These are phyloP conservation scores for Setophaga petechia DNA, from an alignment of 2,113 vertebrate species.

Conservation along the genomic window DNA sequence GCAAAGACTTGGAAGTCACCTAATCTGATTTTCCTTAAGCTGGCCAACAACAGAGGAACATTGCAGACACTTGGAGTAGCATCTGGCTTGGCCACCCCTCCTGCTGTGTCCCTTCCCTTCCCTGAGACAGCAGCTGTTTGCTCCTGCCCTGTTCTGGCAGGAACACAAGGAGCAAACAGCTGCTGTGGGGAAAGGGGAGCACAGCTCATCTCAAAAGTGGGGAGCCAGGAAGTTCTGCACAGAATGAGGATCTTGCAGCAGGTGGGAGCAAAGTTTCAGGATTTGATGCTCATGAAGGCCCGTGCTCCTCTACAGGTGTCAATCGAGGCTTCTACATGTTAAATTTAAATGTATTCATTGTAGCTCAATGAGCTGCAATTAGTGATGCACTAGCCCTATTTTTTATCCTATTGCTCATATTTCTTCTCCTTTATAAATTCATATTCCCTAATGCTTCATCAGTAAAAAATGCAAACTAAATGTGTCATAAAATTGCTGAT, in stretches of 20 bases:
- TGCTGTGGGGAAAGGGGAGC: neutral
- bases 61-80: neutral
- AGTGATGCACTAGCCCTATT: neutral
- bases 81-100: fast-evolving
- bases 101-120: neutral
- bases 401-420: neutral
- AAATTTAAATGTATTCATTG: neutral
- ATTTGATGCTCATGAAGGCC: neutral
- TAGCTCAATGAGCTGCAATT: neutral
- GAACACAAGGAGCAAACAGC: neutral
- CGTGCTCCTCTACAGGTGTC: neutral
- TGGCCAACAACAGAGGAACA: neutral
- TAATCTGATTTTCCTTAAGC: neutral
- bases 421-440: neutral
- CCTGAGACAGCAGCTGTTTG: neutral
- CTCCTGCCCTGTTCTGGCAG: neutral
- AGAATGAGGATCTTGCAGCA: neutral
- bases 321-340: fast-evolving
- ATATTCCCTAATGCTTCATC: neutral
- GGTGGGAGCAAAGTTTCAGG: neutral
- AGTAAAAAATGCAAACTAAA: neutral
- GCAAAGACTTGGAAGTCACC: neutral
- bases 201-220: neutral
- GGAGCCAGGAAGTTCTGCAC: neutral
- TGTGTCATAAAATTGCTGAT: neutral